Conservation (phyloP, 2,797 vertebrate species). For the Ataeniobius toweri region DNA sequence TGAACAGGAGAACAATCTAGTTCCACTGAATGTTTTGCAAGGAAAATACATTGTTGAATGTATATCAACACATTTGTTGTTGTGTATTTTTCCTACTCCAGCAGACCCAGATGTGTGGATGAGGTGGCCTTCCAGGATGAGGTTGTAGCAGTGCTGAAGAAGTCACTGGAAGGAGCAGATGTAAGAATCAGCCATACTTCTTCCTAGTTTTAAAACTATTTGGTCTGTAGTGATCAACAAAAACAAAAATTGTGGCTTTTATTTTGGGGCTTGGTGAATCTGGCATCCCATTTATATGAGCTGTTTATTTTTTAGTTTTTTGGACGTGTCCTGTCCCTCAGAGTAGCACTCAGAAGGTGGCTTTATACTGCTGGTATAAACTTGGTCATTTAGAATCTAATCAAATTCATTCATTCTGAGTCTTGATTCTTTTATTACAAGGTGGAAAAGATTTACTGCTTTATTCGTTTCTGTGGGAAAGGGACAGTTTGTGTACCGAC, state of each 20-base stretch:
- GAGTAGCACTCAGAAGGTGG: too few relatives aligned
- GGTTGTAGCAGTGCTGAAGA: constrained; percentile 94
- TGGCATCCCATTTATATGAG: too few relatives aligned
- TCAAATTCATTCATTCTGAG: too few relatives aligned
- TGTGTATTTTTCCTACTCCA: constrained; percentile 49
- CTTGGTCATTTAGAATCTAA: too few relatives aligned
- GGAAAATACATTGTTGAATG: background rate
- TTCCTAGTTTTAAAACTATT: background rate
- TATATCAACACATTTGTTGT: background rate
- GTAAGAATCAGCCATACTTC: constrained; percentile 75
- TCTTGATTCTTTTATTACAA: too few relatives aligned
- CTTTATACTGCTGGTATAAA: too few relatives aligned
- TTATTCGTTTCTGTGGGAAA: too few relatives aligned
- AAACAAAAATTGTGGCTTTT: background rate
- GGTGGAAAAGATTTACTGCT: too few relatives aligned
- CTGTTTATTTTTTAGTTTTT: too few relatives aligned
- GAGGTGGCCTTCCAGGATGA: constrained; percentile 98
- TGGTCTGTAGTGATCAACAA: background rate
- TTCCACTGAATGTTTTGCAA: background rate
- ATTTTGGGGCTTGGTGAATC: background rate
- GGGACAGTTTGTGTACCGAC: too few relatives aligned
- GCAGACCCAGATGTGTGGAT: constrained; percentile 93
- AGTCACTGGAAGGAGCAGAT: constrained; percentile 94
- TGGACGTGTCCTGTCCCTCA: too few relatives aligned
- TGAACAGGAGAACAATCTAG: background rate